Evolutionary conservation across 2,888 invertebrate species (phyloP).

Genomic region (Ophioninae sp.): DNA sequence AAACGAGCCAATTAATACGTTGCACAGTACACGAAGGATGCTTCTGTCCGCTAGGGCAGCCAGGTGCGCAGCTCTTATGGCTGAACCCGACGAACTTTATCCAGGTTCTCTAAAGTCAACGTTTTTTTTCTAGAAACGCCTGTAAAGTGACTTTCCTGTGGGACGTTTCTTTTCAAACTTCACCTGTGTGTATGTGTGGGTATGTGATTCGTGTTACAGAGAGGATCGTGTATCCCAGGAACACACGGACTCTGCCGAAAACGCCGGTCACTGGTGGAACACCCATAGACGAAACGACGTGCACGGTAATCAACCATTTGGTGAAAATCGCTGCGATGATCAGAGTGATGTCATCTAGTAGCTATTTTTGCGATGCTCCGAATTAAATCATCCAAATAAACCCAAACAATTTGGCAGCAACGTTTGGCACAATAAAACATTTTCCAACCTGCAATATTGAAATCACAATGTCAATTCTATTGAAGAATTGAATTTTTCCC

Average conservation of each 20-base stretch:
- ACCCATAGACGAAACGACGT: constrained; percentile 85
- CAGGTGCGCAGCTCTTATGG: constrained; percentile 76
- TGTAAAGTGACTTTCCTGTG: background rate
- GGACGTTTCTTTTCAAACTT: background rate
- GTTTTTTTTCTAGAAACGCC: background rate
- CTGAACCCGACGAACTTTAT: constrained; percentile 77
- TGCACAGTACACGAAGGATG: constrained; percentile 64
- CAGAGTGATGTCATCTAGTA: background rate
- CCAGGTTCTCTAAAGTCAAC: constrained; percentile 70
- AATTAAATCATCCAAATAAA: no score
- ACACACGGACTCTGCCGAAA: constrained; percentile 82
- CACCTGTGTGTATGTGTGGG: background rate
- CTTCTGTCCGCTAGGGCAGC: constrained; percentile 74
- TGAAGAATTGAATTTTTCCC: background rate
- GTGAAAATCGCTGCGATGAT: background rate
- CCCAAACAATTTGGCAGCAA: no score
- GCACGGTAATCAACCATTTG: constrained; percentile 82
- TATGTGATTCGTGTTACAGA: constrained; percentile 81
- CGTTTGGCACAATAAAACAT: background rate
- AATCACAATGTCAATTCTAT: background rate
- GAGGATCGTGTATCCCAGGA: constrained; percentile 85
- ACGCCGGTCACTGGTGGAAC: constrained; percentile 85
- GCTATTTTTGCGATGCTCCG: no score
- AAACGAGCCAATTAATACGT: constrained; percentile 1
- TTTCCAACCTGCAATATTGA: constrained; percentile 9